Evolutionary conservation across 2,888 invertebrate species (phyloP).

Genomic region (Acronicta psi): DNA sequence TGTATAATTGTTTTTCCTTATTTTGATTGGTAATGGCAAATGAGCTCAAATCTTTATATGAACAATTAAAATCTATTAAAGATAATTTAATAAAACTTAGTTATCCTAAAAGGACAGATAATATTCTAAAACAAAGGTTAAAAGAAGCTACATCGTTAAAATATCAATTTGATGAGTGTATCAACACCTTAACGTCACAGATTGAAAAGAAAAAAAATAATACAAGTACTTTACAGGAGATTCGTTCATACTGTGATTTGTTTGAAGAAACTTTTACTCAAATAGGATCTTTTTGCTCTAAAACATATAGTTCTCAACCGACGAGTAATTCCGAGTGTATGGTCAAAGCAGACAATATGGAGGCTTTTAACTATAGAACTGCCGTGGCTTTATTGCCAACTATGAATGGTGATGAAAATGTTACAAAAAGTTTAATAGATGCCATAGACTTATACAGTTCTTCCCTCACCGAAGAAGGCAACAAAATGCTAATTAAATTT

Average conservation of each 20-base stretch:
- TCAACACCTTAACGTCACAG: background rate
- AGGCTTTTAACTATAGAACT: background rate
- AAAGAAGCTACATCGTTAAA: background rate
- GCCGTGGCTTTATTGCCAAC: background rate
- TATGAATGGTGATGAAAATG: constrained; percentile 7
- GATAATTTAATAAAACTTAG: constrained; percentile 1
- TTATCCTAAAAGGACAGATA: background rate
- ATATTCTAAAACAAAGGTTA: background rate
- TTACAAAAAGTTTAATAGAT: constrained; percentile 2
- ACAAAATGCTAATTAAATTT: background rate
- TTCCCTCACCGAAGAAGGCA: constrained; percentile 1
- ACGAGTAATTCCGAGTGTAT: background rate
- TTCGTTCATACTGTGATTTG: background rate
- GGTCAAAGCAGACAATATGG: constrained; percentile 1
- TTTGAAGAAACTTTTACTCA: background rate
- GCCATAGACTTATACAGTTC: constrained; percentile 4
- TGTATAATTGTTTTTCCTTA: background rate
- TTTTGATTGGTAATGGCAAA: constrained; percentile 1
- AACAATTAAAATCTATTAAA: background rate
- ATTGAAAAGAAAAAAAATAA: background rate
- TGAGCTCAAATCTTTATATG: background rate
- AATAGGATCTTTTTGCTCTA: background rate
- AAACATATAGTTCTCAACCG: background rate
- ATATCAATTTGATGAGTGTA: background rate
- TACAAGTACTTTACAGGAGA: background rate